A percentile compares a stretch with the other conserved stretches of the same genome.
Conservation (phyloP, 2,113 vertebrate genomes). For the Paratilapia polleni region DNA sequence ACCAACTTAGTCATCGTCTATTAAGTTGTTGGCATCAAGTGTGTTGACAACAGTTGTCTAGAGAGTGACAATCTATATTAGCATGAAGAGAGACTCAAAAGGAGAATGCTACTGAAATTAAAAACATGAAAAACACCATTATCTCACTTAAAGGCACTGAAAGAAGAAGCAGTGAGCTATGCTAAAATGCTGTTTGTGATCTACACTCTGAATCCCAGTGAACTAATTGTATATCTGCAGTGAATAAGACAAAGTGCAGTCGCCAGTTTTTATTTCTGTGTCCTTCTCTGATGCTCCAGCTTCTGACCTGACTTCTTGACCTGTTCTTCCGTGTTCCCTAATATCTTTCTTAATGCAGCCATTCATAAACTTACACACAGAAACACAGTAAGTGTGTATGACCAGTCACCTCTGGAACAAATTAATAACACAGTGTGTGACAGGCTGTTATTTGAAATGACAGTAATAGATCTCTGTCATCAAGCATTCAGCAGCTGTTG, state of each 20-base stretch:
- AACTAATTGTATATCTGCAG: no score
- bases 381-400: not conserved
- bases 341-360: not conserved
- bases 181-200: no score
- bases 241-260: not conserved
- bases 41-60: not conserved
- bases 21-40: not conserved
- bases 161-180: no score
- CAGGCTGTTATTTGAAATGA: not conserved
- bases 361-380: not conserved
- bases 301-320: not conserved
- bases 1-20: not conserved
- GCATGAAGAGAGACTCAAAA: not conserved
- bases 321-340: not conserved
- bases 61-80: not conserved
- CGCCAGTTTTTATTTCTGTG: not conserved
- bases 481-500: not conserved
- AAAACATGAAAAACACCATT: no score
- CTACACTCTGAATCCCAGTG: no score
- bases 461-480: not conserved
- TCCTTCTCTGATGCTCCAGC: not conserved
- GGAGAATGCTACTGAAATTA: no score
- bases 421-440: conserved; percentile 5
- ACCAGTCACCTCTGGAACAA: conserved; percentile 5
- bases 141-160: no score